Base-by-base conservation (phyloP, 1,140 invertebrate species). In the Dreissena rostriformis region DNA sequence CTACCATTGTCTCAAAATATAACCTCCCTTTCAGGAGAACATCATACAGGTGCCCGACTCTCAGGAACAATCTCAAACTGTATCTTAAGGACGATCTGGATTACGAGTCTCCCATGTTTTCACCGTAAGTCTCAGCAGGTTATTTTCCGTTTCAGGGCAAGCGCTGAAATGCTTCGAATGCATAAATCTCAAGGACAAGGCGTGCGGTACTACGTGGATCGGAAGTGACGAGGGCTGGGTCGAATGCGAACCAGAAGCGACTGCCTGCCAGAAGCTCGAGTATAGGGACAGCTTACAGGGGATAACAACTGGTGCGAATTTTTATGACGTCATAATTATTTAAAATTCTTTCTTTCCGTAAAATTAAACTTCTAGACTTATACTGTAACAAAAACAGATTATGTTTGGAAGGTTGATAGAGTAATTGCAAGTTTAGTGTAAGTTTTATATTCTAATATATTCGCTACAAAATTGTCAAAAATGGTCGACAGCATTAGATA, bases 231-330 rank as follows among this genome's bases (percentile, higher is more conserved):
- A 80, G 24, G 26, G 24, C 17, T 19, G 57, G 22, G 71, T 70
- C 10, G 55, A 0, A 12, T 80, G 77, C n/a, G 49, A 67, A 4
- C 49, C 66, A 28, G 53, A 80, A 55, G 8, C 52, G 52, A 61
- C 53, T 19, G 66, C 51, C 65, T 80, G 77, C 65, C 68, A 66
- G 65, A 80, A 80, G 39, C 26, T 80, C 22, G 39, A 68, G 28
- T 57, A 80, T 22, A 52, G 67, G 1, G 75, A 77, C n/a, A 24
- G 63, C n/a, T 66, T 77, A 14, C 77, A 80, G 24, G 77, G 67
- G 19, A 80, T 22, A 61, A 24, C 53, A 1, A 70, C 53, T 57
- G 61, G 77, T 80, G 70, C 5, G 29, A 7, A 26, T 70, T n/a
- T n/a, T n/a, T 70, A 19, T 70, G 22, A 19, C 22, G 17, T 5